Base-by-base conservation (phyloP, 2,797 vertebrate genomes). In the Oreochromis mossambicus region DNA sequence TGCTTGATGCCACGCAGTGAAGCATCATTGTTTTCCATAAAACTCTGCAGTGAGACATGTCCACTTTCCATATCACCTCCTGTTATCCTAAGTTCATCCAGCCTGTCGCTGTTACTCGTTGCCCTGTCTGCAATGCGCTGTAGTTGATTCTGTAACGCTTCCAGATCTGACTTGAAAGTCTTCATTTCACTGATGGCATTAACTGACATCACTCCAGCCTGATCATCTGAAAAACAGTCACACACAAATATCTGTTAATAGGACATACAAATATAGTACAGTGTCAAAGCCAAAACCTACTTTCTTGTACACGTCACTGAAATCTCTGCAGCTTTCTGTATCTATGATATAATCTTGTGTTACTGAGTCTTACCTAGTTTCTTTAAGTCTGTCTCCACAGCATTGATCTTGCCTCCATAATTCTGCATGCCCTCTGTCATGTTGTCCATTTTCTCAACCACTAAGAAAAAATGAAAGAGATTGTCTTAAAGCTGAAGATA, bases 391-490 rank as follows among this genome's bases (percentile, higher is more conserved):
- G 94, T 97, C 91, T 99, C 97, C 91, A 99, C 97, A 83, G 96
- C 95, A 79, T 91, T 96, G 78, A 99, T 97, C 95, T 99, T 98
- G 83, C 98, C 97, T 90, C 97, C 95, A 12, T 98, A 99, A 91
- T 96, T 97, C 92, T 98, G 97, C 96, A 99, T 97, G 54, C 97
- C 98, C 91, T 97, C 97, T 84, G 98, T 97, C 81, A 99, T 98
- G 86, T 95, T 97, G 94, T 99, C 98, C 98, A 99, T 99, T 95
- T 95, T 98, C 94, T 99, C 97, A 92, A 99, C 98, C 96, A 99
- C 98, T 99, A 83, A 70, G 5, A 81, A 81, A 80, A 68, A 38
- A 89, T 14, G 8, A 52, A 78, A 68, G 2, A 78, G 10, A 43
- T 17, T 48, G 26, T 73, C 1, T 48, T 29, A 17, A 46, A 26